Evolutionary conservation across 2,888 invertebrate species (phyloP).

Genomic region (Apomyelois bistriatella): DNA sequence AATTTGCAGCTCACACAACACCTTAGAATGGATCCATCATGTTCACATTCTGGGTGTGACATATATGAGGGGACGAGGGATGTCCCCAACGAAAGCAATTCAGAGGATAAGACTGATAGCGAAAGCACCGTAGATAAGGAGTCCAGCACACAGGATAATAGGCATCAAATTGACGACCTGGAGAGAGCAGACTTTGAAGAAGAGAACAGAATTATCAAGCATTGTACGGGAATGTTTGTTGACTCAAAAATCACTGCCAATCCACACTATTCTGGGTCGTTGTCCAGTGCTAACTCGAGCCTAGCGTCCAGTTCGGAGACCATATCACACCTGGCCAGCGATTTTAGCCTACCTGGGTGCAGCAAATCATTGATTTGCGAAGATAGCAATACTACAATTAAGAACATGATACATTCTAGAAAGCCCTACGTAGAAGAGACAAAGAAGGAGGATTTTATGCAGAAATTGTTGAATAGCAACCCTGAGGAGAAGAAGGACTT

Average conservation of each 20-base stretch:
- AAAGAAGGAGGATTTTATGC: slow-evolving; percentile 63
- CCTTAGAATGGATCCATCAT: slow-evolving; percentile 68
- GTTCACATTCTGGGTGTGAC: slow-evolving; percentile 57
- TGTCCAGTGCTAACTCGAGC: slow-evolving; percentile 62
- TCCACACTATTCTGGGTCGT: slow-evolving; percentile 49
- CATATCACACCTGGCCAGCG: slow-evolving; percentile 54
- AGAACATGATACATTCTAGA: slow-evolving; percentile 57
- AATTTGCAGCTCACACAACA: slow-evolving; percentile 28
- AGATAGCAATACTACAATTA: slow-evolving; percentile 60
- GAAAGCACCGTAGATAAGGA: slow-evolving; percentile 39
- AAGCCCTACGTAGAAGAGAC: slow-evolving; percentile 42
- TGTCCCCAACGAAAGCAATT: slow-evolving; percentile 43
- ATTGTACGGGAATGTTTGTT: slow-evolving; percentile 62
- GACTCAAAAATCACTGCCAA: slow-evolving; percentile 51
- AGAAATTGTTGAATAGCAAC: slow-evolving; percentile 59
- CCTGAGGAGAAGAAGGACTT: slow-evolving; percentile 62
- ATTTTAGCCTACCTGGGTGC: slow-evolving; percentile 61
- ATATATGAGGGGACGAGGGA: slow-evolving; percentile 48
- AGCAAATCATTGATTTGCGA: slow-evolving; percentile 54
- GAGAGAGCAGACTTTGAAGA: slow-evolving; percentile 72
- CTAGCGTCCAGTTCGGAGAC: slow-evolving; percentile 67
- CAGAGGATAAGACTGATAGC: slow-evolving; percentile 64
- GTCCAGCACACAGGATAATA: slow-evolving; percentile 36
- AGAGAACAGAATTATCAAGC: slow-evolving; percentile 66
- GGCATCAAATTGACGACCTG: slow-evolving; percentile 62